These are phyloP conservation scores for Callipepla squamata DNA, from an alignment of 2,113 vertebrate species.

Conservation along the genomic window DNA sequence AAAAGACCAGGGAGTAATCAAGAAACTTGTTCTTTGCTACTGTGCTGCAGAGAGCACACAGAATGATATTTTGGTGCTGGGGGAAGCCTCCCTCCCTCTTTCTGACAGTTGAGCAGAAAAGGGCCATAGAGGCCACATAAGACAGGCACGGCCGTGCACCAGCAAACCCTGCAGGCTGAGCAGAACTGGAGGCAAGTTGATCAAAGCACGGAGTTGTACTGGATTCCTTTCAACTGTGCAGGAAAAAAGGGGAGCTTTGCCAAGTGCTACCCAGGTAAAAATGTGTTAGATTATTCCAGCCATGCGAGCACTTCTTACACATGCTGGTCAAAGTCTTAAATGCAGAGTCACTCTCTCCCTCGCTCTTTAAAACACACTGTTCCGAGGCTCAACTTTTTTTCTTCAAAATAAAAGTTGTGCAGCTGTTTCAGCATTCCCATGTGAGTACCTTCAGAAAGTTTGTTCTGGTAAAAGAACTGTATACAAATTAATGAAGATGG, in stretches of 20 bases:
- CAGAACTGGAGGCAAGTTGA: conserved; percentile 71
- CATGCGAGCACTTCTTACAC: conserved; percentile 74
- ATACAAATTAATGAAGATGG: conserved; percentile 80
- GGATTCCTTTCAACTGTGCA: conserved; percentile 70
- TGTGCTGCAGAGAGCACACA: conserved; percentile 74
- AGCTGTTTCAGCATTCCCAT: conserved; percentile 79
- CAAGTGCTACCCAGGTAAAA: conserved; percentile 75
- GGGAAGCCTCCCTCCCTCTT: conserved; percentile 81
- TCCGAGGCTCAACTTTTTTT: conserved; percentile 77
- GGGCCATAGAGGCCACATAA: conserved; percentile 88
- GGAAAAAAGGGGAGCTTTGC: conserved; percentile 72
- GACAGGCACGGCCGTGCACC: conserved; percentile 74
- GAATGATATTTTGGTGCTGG: conserved; percentile 78
- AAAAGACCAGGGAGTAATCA: conserved; percentile 70
- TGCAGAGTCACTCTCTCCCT: conserved; percentile 72
- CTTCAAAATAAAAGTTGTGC: conserved; percentile 87
- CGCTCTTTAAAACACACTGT: conserved; percentile 69
- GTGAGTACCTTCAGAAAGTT: conserved; percentile 78
- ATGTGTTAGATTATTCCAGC: conserved; percentile 73
- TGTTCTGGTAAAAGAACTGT: conserved; percentile 76
- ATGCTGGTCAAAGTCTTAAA: conserved; percentile 78
- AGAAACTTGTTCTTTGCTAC: conserved; percentile 77
- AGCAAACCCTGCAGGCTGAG: conserved; percentile 75
- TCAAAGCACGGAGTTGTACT: conserved; percentile 6
- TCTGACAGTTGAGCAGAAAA: conserved; percentile 82